Evolutionary conservation across 2,888 invertebrate genomes (phyloP), one percentile per base, ranked within the genome.

Genomic region (Syritta pipiens): DNA sequence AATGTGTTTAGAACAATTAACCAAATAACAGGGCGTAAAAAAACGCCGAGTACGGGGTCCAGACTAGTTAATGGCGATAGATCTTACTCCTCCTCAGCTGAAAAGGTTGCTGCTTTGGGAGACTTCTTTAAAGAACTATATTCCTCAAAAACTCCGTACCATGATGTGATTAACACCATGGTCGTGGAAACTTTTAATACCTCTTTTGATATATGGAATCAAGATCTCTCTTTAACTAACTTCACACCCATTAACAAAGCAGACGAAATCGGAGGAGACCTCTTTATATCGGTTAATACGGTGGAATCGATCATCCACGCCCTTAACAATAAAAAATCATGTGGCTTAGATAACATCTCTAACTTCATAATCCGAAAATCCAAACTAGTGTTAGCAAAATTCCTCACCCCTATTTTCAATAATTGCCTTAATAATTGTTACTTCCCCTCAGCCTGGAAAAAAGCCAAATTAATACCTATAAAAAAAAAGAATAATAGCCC

Each of bases 1-100:
- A 40, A 55, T 17, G 26, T 55, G 1, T 55, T 55, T 2, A 55
- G 26, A 26, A 1, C 14, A 3, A 55, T 55, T 4, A 17, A 55
- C 24, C 55, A 26, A 2, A 40, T 55, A 1, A 55, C 55, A 4
- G 26, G 55, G 0, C 3, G 55, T 1, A 55, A 40, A 17, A 26
- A 4, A 2, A 14, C 1, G 0, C 3, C 1, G 6, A 10, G n/a
- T 10, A n/a, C 28, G 9, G 0, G 14, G 10, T 2, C 12, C 24
- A 12, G 9, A n/a, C 14, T 48, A 10, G 2, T 4, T 2, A n/a
- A 48, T 24, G 22, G 22, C 14, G 26, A 48, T 9, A 24, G 14
- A 51, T n/a, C n/a, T n/a, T n/a, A n/a, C n/a, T n/a, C n/a, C n/a
- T 19, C 22, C 4, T 12, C 51, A 30, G 9, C 5, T 3, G 51